Evolutionary conservation across 2,113 vertebrate genomes (phyloP).

Genomic region (Rattus rattus): DNA sequence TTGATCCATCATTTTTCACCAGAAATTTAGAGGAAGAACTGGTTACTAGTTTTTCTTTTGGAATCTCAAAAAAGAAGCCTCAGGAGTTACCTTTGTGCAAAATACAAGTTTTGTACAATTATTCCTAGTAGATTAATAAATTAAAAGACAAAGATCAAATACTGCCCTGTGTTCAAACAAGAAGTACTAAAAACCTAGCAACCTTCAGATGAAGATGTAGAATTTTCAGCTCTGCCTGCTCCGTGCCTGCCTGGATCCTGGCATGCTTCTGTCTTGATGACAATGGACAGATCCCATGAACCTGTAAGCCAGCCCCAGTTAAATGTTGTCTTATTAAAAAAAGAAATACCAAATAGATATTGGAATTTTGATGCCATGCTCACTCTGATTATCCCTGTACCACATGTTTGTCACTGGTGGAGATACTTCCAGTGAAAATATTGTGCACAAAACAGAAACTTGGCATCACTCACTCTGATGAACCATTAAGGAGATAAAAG

Average conservation of each 20-base stretch:
- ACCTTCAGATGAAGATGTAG: too few species aligned
- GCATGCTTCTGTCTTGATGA: too few species aligned
- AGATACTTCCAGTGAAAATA: slow-evolving; percentile 27
- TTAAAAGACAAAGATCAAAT: neutral
- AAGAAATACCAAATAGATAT: neutral
- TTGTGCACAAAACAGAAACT: neutral
- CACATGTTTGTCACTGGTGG: neutral
- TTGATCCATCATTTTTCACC: neutral
- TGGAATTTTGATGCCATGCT: neutral
- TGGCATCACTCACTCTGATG: neutral
- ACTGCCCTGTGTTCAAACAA: neutral
- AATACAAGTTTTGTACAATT: neutral
- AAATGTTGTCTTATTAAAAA: neutral
- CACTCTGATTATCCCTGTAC: neutral
- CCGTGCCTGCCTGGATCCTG: too few species aligned
- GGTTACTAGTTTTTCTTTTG: neutral
- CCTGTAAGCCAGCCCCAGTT: too few species aligned
- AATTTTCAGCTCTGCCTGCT: too few species aligned
- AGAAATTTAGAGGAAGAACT: neutral
- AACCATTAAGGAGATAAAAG: neutral
- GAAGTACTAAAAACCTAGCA: neutral
- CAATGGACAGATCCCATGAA: too few species aligned
- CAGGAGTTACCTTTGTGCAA: neutral
- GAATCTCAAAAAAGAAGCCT: neutral
- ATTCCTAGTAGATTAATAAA: neutral